These are phyloP conservation scores for Pammene fasciana DNA, from an alignment of 2,888 invertebrate species.

Conservation along the genomic window DNA sequence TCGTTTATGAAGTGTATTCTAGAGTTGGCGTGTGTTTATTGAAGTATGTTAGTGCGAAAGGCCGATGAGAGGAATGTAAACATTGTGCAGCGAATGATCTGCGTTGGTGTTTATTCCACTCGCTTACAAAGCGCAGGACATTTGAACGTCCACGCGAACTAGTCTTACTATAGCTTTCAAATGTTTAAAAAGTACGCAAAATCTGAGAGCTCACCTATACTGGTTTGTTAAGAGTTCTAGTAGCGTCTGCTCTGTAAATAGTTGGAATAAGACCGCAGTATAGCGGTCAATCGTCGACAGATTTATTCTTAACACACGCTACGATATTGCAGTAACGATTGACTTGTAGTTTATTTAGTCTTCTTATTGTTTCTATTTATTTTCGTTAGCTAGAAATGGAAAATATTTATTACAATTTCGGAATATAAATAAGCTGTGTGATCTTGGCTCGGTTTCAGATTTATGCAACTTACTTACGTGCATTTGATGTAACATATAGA, in stretches of 20 bases:
- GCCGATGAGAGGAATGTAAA: conserved; percentile 74
- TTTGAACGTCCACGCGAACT: not conserved
- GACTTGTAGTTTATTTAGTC: conserved; percentile 53
- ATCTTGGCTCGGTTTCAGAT: conserved; percentile 39
- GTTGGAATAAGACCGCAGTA: conserved; percentile 44
- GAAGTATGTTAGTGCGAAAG: conserved; percentile 63
- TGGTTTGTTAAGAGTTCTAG: not conserved
- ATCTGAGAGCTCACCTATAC: not conserved
- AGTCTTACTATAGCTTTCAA: not conserved
- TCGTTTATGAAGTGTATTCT: conserved; percentile 42
- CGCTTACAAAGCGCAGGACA: not conserved
- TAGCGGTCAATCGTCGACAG: conserved; percentile 62
- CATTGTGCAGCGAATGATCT: conserved; percentile 56
- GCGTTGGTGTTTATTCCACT: conserved; percentile 46
- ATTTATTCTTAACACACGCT: conserved; percentile 65
- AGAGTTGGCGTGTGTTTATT: conserved; percentile 63
- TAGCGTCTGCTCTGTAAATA: not conserved
- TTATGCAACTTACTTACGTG: conserved; percentile 38
- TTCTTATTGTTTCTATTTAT: conserved; percentile 46
- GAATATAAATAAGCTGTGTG: conserved; percentile 26
- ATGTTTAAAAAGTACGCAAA: not conserved
- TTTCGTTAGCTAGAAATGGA: conserved; percentile 43
- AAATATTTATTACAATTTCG: conserved; percentile 39
- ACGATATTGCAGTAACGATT: conserved; percentile 53
- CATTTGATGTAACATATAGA: conserved; percentile 37